phyloP scores from a whole-genome alignment of 2,888 invertebrate genomes.

The Seira sanloemensis region DNA sequence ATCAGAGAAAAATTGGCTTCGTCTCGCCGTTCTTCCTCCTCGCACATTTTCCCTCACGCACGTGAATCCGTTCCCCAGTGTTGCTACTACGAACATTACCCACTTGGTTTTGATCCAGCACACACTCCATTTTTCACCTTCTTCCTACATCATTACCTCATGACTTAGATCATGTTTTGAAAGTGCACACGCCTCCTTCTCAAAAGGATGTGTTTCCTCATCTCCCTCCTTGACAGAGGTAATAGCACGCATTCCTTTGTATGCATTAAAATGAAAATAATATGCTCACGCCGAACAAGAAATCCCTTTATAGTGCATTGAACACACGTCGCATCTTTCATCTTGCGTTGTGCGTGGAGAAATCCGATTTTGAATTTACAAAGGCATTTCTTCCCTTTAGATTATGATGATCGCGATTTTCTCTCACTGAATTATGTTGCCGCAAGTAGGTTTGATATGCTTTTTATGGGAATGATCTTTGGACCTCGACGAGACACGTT shows the following conservation, averaged over 20 bases:
- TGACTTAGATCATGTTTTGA: not conserved
- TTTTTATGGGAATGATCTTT: slow-evolving; percentile 34
- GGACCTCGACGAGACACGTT: not conserved
- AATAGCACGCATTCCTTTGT: not conserved
- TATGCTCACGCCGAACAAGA: not conserved
- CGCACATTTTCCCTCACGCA: not conserved
- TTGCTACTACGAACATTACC: not conserved
- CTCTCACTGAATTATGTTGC: not conserved
- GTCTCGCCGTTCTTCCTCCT: slow-evolving; percentile 23
- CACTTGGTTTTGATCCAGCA: slow-evolving; percentile 35
- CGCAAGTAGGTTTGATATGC: slow-evolving; percentile 14
- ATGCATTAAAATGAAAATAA: not conserved
- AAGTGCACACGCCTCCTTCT: not conserved
- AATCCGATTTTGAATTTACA: slow-evolving; percentile 18
- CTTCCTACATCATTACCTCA: slow-evolving; percentile 24
- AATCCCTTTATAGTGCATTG: not conserved
- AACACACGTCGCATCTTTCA: not conserved
- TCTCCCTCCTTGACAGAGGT: not conserved
- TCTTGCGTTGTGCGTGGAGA: not conserved
- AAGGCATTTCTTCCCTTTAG: not conserved
- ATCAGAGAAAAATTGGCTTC: slow-evolving; percentile 51
- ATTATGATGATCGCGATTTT: slow-evolving; percentile 21
- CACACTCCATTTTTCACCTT: slow-evolving; percentile 25
- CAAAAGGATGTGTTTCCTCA: not conserved
- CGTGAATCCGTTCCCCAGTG: not conserved